These are phyloP conservation scores for Crocuta crocuta DNA, from an alignment of 2,113 vertebrate genomes.

Conservation along the genomic window DNA sequence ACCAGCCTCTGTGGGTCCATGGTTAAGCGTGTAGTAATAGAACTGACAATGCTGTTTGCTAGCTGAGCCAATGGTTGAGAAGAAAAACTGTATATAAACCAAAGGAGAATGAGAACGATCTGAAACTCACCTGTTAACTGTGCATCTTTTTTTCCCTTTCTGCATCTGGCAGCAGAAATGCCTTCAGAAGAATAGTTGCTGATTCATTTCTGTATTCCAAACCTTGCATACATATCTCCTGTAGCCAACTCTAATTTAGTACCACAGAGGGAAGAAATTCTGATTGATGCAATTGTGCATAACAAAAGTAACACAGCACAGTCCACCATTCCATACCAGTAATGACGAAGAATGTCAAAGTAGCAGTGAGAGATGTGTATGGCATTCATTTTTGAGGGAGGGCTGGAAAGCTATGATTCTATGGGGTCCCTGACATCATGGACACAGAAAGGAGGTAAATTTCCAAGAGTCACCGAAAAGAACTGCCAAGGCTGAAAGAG, in stretches of 20 bases:
- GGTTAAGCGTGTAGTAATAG: accelerated
- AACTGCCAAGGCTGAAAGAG: not conserved
- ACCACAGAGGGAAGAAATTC: not conserved
- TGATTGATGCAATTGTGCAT: not conserved
- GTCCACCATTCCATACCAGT: not conserved
- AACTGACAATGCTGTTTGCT: not conserved
- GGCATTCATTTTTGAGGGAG: not conserved
- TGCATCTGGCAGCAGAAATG: not conserved
- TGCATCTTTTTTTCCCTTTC: not conserved
- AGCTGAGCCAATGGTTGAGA: not conserved
- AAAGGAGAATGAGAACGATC: not conserved
- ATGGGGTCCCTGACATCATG: not conserved
- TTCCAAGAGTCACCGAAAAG: not conserved
- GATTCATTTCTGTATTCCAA: not conserved
- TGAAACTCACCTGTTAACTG: not conserved
- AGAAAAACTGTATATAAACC: not conserved
- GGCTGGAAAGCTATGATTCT: not conserved
- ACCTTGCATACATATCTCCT: not conserved
- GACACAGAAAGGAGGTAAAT: not conserved
- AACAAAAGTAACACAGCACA: not conserved
- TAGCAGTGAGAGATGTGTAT: not conserved
- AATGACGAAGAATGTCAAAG: not conserved
- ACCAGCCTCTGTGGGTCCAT: too few species aligned
- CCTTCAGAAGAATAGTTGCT: not conserved
- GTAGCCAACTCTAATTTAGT: not conserved